phyloP scores from a whole-genome alignment of 2,113 vertebrate genomes.

The Lophotis ruficrista region DNA sequence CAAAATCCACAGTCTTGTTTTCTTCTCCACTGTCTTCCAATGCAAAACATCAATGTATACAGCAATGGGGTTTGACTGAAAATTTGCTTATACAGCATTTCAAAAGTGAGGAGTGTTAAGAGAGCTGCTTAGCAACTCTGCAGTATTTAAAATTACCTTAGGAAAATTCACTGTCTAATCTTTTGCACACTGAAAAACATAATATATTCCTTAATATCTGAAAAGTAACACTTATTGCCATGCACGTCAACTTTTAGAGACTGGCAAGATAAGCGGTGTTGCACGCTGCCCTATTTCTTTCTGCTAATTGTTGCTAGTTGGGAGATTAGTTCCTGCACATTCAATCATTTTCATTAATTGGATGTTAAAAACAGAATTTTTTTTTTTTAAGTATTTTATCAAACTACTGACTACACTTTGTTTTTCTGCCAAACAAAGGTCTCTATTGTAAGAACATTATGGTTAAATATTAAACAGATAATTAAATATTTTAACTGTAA shows the following conservation, averaged over 20 bases:
- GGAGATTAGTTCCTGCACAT: not conserved
- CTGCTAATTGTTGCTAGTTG: not conserved
- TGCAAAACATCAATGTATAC: not conserved
- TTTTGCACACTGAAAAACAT: not conserved
- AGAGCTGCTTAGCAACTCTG: not conserved
- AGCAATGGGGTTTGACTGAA: not conserved
- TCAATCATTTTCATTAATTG: slow-evolving; percentile 2
- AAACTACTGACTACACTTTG: not conserved
- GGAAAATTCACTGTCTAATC: not conserved
- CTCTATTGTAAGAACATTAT: not conserved
- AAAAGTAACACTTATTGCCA: not conserved
- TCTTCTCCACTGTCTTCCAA: not conserved
- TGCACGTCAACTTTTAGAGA: not conserved
- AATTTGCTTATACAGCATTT: not conserved
- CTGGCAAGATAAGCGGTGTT: not conserved
- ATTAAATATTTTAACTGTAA: not conserved
- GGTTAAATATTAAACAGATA: slow-evolving; percentile 11
- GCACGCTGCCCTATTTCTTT: not conserved
- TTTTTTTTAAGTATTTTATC: not conserved
- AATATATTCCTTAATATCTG: not conserved
- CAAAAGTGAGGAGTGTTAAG: not conserved
- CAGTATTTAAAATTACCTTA: not conserved
- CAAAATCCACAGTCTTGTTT: not conserved
- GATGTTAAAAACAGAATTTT: not conserved
- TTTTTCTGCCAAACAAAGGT: slow-evolving; percentile 5